Percentiles rank a stretch among this genome's conserved stretches.
phyloP scores from a whole-genome alignment of 2,113 vertebrate species.

The Rhegmatorhina hoffmannsi region DNA sequence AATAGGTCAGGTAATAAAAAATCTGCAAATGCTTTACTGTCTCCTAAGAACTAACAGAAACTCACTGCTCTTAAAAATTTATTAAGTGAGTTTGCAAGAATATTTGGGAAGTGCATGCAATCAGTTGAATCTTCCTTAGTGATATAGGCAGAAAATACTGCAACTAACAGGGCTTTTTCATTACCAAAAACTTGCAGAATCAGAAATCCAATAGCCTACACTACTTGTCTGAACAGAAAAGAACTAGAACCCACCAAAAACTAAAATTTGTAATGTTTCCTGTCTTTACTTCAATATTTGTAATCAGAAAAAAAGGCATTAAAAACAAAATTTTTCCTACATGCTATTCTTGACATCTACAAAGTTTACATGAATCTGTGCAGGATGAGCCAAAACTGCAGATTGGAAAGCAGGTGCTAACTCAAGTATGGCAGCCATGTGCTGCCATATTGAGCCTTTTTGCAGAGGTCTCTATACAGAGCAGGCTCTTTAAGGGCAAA shows the following conservation, averaged over 20 bases:
- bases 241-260: slow-evolving; percentile 57
- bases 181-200: slow-evolving; percentile 2
- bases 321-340: slow-evolving; percentile 53
- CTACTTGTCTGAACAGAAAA: slow-evolving; percentile 54
- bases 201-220: slow-evolving; percentile 47
- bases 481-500: slow-evolving; percentile 47
- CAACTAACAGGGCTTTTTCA: background rate
- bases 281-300: slow-evolving; percentile 51
- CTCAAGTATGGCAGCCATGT: slow-evolving; percentile 36
- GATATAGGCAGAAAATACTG: background rate
- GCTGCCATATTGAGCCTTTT: slow-evolving; percentile 56
- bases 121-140: background rate
- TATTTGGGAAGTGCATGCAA: background rate
- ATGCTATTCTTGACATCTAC: slow-evolving; percentile 45
- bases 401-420: slow-evolving; percentile 53
- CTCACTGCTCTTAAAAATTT: background rate
- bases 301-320: slow-evolving; percentile 28
- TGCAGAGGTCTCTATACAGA: slow-evolving; percentile 58
- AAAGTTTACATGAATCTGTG: slow-evolving; percentile 35
- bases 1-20: background rate
- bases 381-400: slow-evolving; percentile 50
- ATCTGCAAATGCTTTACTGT: background rate
- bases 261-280: slow-evolving; percentile 64
- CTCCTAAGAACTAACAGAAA: background rate
- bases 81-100: background rate